A percentile compares a stretch with the other conserved stretches of the same genome.
Evolutionary conservation across 2,113 vertebrate genomes (phyloP).

Genomic region (Pangasianodon hypophthalmus): DNA sequence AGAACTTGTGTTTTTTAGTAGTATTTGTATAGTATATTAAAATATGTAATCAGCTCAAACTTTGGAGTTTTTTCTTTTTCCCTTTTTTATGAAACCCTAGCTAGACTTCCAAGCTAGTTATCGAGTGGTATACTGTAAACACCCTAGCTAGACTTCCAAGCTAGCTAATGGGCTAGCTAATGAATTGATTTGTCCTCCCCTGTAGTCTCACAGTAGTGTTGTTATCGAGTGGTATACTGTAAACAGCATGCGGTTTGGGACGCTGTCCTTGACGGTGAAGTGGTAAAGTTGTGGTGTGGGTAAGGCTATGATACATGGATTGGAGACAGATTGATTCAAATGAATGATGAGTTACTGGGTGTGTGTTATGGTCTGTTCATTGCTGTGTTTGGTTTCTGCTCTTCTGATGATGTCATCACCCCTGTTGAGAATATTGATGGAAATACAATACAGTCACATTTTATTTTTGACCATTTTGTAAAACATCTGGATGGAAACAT

Average conservation of each 20-base stretch:
- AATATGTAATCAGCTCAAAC: background rate
- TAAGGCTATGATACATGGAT: background rate
- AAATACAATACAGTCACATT: background rate
- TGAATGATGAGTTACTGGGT: background rate
- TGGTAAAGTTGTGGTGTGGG: background rate
- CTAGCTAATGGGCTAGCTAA: background rate
- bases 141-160: background rate
- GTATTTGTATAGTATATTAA: background rate
- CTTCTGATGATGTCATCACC: background rate
- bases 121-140: too few relatives aligned
- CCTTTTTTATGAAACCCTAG: background rate
- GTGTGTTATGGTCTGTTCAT: background rate
- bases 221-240: background rate
- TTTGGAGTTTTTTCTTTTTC: background rate
- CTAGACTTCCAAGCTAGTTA: background rate
- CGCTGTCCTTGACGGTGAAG: background rate
- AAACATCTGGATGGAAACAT: conserved; percentile 39
- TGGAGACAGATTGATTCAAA: background rate
- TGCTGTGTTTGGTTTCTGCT: background rate
- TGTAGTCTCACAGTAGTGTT: background rate
- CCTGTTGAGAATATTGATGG: background rate
- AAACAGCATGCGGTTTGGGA: background rate
- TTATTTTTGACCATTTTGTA: conserved; percentile 11
- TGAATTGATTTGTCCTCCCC: background rate
- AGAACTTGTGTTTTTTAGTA: too few relatives aligned